Evolutionary conservation across 2,113 vertebrate genomes (phyloP).

Genomic region (Larimichthys crocea): DNA sequence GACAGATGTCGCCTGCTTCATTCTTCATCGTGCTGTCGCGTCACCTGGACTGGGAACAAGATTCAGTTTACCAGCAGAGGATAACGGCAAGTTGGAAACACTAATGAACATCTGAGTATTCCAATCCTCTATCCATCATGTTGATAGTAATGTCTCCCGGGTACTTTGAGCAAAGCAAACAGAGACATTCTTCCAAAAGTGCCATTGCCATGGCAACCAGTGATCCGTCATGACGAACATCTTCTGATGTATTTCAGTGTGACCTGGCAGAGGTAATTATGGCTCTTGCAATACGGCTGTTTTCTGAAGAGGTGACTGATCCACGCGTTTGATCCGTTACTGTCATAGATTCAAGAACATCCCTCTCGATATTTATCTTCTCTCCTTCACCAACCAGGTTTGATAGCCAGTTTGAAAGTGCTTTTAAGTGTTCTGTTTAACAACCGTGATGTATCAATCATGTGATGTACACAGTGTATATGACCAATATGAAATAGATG

Average conservation of each 20-base stretch:
- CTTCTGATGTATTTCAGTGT: constrained; percentile 37
- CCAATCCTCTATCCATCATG: neutral
- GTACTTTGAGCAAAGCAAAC: constrained; percentile 6
- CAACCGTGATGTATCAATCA: constrained; percentile 46
- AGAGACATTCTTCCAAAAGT: constrained; percentile 17
- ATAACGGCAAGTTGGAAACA: constrained; percentile 21
- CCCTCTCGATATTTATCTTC: constrained; percentile 37
- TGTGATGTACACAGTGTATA: constrained; percentile 58
- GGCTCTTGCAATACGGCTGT: neutral
- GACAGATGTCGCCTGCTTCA: constrained; percentile 30
- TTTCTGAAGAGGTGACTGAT: neutral
- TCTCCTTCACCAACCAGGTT: constrained; percentile 9
- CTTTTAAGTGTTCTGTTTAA: constrained; percentile 57
- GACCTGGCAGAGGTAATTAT: constrained; percentile 42
- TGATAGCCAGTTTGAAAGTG: constrained; percentile 11
- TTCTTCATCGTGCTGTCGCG: constrained; percentile 6
- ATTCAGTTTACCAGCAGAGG: constrained; percentile 26
- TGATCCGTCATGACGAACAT: constrained; percentile 2
- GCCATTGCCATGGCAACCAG: constrained; percentile 41
- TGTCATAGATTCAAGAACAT: constrained; percentile 5
- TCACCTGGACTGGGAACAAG: constrained; percentile 2
- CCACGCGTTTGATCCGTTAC: constrained; percentile 2
- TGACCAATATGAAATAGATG: constrained; percentile 60
- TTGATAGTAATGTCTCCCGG: neutral
- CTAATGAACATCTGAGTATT: constrained; percentile 12